These are phyloP conservation scores for Hyles lineata DNA, from an alignment of 2,888 invertebrate species.

Conservation along the genomic window DNA sequence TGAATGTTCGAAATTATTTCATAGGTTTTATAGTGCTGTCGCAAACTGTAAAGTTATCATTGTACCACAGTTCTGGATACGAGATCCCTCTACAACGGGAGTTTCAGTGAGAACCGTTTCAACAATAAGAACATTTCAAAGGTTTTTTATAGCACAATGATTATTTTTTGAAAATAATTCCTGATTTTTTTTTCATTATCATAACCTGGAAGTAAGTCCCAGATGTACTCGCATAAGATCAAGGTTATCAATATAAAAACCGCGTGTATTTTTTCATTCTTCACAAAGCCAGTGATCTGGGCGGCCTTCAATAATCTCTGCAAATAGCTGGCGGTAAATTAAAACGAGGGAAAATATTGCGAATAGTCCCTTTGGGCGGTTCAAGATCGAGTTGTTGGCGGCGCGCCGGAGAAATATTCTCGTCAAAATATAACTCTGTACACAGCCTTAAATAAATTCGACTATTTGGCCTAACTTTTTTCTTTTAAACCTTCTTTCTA, in stretches of 20 bases:
- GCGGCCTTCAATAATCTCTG: not conserved
- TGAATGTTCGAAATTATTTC: too few relatives aligned
- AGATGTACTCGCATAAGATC: not conserved
- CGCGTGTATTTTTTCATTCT: not conserved
- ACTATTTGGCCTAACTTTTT: not conserved
- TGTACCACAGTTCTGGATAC: too few relatives aligned
- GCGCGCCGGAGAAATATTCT: not conserved
- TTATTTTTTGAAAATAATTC: not conserved
- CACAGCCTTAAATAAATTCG: not conserved
- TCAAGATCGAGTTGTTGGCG: not conserved
- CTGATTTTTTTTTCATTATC: not conserved
- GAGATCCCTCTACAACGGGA: too few relatives aligned
- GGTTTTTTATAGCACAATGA: too few relatives aligned
- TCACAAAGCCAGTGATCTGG: not conserved
- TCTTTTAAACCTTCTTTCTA: too few relatives aligned
- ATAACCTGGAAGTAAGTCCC: not conserved
- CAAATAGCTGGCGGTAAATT: not conserved
- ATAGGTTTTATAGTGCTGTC: too few relatives aligned
- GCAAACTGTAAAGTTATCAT: too few relatives aligned
- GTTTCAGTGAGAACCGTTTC: too few relatives aligned
- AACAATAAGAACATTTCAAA: too few relatives aligned
- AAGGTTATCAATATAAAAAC: not conserved
- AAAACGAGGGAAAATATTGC: conserved; percentile 1
- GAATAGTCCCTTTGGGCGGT: not conserved
- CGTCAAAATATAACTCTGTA: not conserved